These are phyloP conservation scores for Drosophila tristis DNA, from an alignment of 1,140 invertebrate species.

Conservation along the genomic window DNA sequence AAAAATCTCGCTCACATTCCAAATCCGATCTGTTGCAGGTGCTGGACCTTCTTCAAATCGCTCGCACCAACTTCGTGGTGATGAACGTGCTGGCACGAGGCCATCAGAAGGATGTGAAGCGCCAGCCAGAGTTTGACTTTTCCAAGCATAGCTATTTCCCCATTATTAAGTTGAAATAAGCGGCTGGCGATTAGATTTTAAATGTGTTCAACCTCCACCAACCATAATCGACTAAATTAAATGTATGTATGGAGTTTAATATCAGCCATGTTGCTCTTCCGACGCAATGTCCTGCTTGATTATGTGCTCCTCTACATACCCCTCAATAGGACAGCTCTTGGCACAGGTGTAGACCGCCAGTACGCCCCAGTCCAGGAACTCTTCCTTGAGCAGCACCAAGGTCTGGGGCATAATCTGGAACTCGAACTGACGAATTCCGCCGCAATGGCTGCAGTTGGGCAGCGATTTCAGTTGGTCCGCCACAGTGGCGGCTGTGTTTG, in stretches of 20 bases:
- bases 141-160: slow-evolving; percentile 95
- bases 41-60: slow-evolving; percentile 92
- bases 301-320: slow-evolving; percentile 91
- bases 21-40: slow-evolving; percentile 86
- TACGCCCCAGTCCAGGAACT: slow-evolving; percentile 95
- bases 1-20: too few relatives aligned
- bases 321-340: slow-evolving; percentile 88
- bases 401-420: slow-evolving; percentile 98
- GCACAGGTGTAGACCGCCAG: slow-evolving; percentile 94
- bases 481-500: slow-evolving; percentile 85
- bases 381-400: slow-evolving; percentile 89
- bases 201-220: slow-evolving; percentile 28
- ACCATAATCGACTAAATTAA: slow-evolving; percentile 53
- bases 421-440: slow-evolving; percentile 92
- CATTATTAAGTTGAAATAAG: slow-evolving; percentile 90
- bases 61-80: slow-evolving; percentile 97
- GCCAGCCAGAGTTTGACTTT: slow-evolving; percentile 96
- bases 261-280: slow-evolving; percentile 43
- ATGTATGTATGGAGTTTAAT: slow-evolving; percentile 49
- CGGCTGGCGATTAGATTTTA: slow-evolving; percentile 4
- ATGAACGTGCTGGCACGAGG: slow-evolving; percentile 95
- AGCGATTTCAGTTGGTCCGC: slow-evolving; percentile 84
- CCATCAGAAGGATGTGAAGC: slow-evolving; percentile 93
- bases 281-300: slow-evolving; percentile 94
- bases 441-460: slow-evolving; percentile 91